These are phyloP conservation scores for Andrena hattorfiana DNA, from an alignment of 2,888 invertebrate species.

Conservation along the genomic window DNA sequence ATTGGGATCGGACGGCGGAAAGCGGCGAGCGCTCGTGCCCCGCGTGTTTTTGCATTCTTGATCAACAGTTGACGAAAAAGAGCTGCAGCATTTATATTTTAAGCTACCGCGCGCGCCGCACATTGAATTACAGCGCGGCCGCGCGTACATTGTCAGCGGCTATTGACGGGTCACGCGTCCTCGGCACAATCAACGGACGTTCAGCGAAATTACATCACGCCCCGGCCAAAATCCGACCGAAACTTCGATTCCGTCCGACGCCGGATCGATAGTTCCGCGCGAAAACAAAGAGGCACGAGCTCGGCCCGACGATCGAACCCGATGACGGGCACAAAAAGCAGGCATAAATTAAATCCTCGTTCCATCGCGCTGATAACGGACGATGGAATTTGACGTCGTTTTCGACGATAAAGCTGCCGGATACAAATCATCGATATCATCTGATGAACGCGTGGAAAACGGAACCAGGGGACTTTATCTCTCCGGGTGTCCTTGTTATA, in stretches of 20 bases:
- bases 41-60: too few relatives aligned
- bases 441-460: slow-evolving; percentile 7
- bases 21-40: too few relatives aligned
- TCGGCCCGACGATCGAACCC: background rate
- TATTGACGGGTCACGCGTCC: background rate
- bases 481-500: background rate
- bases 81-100: background rate
- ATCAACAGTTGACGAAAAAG: slow-evolving; percentile 1
- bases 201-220: slow-evolving; percentile 8
- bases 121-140: background rate
- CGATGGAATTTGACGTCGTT: background rate
- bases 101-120: background rate
- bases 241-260: background rate
- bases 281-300: slow-evolving; percentile 10
- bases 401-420: background rate
- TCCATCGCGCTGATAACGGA: background rate
- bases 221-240: background rate
- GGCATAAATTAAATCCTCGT: slow-evolving; percentile 22
- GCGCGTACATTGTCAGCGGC: background rate
- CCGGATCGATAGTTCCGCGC: slow-evolving; percentile 1
- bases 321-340: slow-evolving; percentile 15
- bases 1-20: too few relatives aligned
- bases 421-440: slow-evolving; percentile 19
- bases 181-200: background rate
- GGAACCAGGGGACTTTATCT: background rate